These are phyloP conservation scores for Tipula helvola DNA, from an alignment of 2,888 invertebrate species.

Conservation along the genomic window DNA sequence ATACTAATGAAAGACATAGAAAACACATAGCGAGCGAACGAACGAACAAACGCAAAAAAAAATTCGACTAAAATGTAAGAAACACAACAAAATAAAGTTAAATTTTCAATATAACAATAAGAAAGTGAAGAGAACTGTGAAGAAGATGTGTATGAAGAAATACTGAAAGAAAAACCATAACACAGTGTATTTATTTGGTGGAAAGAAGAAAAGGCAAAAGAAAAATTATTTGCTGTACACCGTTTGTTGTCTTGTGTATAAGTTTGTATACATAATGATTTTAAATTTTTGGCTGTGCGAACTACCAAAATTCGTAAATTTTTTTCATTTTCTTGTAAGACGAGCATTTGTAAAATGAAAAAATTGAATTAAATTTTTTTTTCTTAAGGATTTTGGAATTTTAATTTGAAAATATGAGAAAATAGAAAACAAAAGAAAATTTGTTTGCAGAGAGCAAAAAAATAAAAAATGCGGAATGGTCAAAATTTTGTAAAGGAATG, in stretches of 20 bases:
- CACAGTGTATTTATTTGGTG: neutral
- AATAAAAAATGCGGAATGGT: neutral
- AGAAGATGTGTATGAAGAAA: neutral
- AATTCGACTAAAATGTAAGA: neutral
- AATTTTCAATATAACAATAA: slow-evolving; percentile 4
- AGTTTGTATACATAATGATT: neutral
- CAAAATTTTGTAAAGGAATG: neutral
- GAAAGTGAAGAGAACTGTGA: neutral
- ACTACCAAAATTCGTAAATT: neutral
- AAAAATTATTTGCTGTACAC: neutral
- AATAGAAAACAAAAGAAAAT: neutral
- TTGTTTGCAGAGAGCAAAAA: neutral
- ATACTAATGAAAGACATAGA: slow-evolving; percentile 17
- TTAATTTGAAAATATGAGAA: neutral
- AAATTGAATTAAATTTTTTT: neutral
- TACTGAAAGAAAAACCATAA: neutral
- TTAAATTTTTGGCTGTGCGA: neutral
- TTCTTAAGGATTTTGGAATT: neutral
- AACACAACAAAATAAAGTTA: neutral
- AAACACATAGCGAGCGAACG: neutral
- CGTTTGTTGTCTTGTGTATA: neutral
- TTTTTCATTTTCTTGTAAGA: neutral
- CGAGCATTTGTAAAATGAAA: neutral
- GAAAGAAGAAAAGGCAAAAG: neutral
- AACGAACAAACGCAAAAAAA: neutral